phyloP scores from a whole-genome alignment of 2,888 invertebrate genomes.

The Galerucella nymphaeae region DNA sequence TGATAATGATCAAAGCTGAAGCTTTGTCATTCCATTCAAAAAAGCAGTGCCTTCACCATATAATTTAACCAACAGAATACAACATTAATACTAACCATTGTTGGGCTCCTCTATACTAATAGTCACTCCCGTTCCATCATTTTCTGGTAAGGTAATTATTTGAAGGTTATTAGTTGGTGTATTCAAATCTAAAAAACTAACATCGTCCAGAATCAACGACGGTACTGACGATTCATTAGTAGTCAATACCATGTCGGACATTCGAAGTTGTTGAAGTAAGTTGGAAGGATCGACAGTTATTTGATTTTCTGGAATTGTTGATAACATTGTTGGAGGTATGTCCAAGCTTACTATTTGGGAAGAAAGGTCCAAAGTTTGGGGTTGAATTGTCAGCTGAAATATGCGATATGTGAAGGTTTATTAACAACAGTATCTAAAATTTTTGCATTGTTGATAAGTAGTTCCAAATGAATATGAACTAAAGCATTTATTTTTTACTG shows the following conservation, averaged over 20 bases:
- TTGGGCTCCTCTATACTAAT: conserved; percentile 16
- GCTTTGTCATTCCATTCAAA: too few species aligned
- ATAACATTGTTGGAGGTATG: conserved; percentile 27
- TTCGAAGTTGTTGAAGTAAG: conserved; percentile 44
- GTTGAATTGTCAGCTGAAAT: conserved; percentile 12
- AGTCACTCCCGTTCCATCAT: conserved; percentile 19
- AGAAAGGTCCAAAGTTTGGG: conserved; percentile 19
- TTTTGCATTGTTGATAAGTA: too few species aligned
- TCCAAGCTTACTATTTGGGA: conserved; percentile 31
- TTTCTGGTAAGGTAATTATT: conserved; percentile 34
- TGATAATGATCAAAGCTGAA: too few species aligned
- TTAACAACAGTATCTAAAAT: too few species aligned
- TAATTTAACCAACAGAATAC: too few species aligned
- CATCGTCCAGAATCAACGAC: conserved; percentile 43
- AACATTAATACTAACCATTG: not conserved
- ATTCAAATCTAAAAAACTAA: conserved; percentile 45
- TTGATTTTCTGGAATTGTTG: conserved; percentile 31
- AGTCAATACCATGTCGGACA: conserved; percentile 40
- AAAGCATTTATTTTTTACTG: too few species aligned
- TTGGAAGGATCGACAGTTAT: conserved; percentile 40
- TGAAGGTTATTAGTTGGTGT: conserved; percentile 26
- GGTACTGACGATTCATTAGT: conserved; percentile 27
- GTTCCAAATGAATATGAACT: too few species aligned
- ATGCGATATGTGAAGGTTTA: too few species aligned
- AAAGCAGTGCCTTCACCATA: too few species aligned